Base-by-base conservation (phyloP, 2,113 vertebrate species). In the Pongo abelii region DNA sequence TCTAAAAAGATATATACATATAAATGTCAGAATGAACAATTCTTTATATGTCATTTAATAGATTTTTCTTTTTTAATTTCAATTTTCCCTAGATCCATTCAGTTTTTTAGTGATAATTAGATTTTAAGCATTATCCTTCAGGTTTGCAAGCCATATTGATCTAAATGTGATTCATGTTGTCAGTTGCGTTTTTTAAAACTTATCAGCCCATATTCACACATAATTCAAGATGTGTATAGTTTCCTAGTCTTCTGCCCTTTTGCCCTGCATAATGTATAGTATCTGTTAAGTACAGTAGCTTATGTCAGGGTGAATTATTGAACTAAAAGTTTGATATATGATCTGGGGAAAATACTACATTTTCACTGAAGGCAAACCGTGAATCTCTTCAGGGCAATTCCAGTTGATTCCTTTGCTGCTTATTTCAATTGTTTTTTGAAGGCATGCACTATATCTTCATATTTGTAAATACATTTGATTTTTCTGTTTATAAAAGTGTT, bases 41-140 rank as follows among this genome's bases (percentile, higher is more conserved):
- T 87, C 23, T 6, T 92, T 97, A 52, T 67, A 25, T 93, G 22
- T 64, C 38, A 93, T 88, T 92, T 86, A 89, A 94, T 89, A 92
- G 70, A 85, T 93, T 94, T 97, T 98, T 96, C 77, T 87, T 97
- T 98, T 97, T 94, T 67, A 81, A 93, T 69, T 97, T 96, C 78
- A 69, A 32, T 97, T 97, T 96, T 84, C 38, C 59, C 67, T 69
- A 93, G 59, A 84, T 93, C 48, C 43, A 90, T 14, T 97, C 78
- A 79, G 48, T 94, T 80, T 90, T 96, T 84, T 79, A 92, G 40
- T 86, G 38, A 80, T 69, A 91, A 38, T 74, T 97, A 93, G 84
- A 96, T 97, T 97, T 96, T 93, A 96, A 95, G 27, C 48, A 84
- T 92, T 93, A 81, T 89, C 77, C 81, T 96, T 93, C 89, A 96